Evolutionary conservation across 2,113 vertebrate species (phyloP), one percentile per base, ranked within the genome.

Genomic region (Bombycilla garrulus): DNA sequence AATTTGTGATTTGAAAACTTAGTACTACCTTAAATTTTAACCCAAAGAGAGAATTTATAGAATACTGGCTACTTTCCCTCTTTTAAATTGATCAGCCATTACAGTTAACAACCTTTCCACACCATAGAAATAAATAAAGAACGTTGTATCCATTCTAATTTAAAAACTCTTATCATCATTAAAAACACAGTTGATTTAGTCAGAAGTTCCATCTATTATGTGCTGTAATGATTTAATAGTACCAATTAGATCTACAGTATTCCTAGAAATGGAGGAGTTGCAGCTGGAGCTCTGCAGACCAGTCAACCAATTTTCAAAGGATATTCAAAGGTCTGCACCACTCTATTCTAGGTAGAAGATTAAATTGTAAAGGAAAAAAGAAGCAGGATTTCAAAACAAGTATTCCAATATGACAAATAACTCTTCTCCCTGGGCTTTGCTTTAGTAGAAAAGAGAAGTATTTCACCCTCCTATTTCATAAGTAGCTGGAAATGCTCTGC

Each of bases 151-250:
- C 67, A 91, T 85, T 88, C 86, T 94, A 93, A 94, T 94, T 96
- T 93, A 71, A 96, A 96, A 97, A 80, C 78, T 82, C 88, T 95
- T 91, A 91, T 89, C 71, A 69, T 96, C 83, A 93, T 97, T 97
- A 92, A 96, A 94, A 96, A 92, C 80, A 92, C 61, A 85, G 81
- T 51, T 94, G 78, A 83, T 96, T 94, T 92, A 96, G 78, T 94
- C 84, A 93, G 93, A 97, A 96, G 83, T 96, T 93, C 86, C 87
- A 90, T 96, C 93, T 95, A 85, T 96, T 93, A 89, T 92, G 67
- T 82, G 40, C 74, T 58, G 69, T 90, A 96, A 95, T 97, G 88
- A 96, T 94, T 96, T 97, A 96, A 97, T 90, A 94, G 57, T 51
- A 45, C 79, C 93, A 96, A 92, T 96, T 96, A 96, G 81, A 96